Base-by-base conservation (phyloP, 2,113 vertebrate species). In the Mohoua ochrocephala region DNA sequence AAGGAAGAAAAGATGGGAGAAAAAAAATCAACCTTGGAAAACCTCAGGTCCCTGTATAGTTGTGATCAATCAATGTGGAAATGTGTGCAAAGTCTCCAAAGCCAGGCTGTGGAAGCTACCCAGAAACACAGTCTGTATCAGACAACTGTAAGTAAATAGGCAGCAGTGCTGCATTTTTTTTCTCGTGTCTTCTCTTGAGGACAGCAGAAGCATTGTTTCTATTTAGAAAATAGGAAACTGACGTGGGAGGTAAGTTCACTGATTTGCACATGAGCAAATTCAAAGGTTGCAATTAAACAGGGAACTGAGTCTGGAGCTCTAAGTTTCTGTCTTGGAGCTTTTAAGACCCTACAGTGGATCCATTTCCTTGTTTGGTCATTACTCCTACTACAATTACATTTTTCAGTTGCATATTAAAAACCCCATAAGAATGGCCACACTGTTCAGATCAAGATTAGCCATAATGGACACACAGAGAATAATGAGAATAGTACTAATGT, bases 381-480 rank as follows among this genome's bases (percentile, higher is more conserved):
- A 41, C 4, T 83, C 11, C 11, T 84, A 59, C 7, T 54, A 13
- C 16, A 70, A 79, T 50, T 61, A 21, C 6, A 49, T 56, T 83
- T 89, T 74, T 69, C 27, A 79, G 9, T 18, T 61, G 15, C 31
- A 18, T 45, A 13, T 27, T 42, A 56, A 89, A 76, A 70, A 1
- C 1, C 1, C 3, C 31, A 5, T 1, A 15, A 42, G 31, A 69
- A 56, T 20, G 7, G 7, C 11, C 24, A 75, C 2, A 0, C 20
- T 37, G 33, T 47, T 83, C 23, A 57, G 21, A 53, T 30, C 22
- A 45, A 59, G 42, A 63, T 78, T 65, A 61, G 26, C n/a, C 6
- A 5, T 41, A 54, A 53, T 10, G 16, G 42, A 79, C 9, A n/a
- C 11, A 35, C 2, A 49, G 52, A 64, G 21, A 70, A 86, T 28